These are phyloP conservation scores for Pristionchus arcanus DNA, from an alignment of 2,888 invertebrate species.

Conservation along the genomic window DNA sequence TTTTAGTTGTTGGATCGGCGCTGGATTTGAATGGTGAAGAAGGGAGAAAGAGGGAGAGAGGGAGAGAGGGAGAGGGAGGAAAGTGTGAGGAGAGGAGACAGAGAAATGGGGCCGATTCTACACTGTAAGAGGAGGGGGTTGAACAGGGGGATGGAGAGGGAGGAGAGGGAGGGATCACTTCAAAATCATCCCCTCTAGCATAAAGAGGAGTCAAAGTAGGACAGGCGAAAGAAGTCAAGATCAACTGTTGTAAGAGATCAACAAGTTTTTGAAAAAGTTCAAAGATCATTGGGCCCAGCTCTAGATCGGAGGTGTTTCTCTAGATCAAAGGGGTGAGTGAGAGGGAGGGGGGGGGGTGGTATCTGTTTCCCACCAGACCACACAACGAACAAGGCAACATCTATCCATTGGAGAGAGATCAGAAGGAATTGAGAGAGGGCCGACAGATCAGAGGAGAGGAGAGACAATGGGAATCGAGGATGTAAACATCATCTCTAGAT, in stretches of 20 bases:
- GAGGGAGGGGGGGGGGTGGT: slow-evolving; percentile 16
- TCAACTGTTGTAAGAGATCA: background rate
- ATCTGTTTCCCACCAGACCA: slow-evolving; percentile 33
- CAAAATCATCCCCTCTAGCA: slow-evolving; percentile 23
- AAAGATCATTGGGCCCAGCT: background rate
- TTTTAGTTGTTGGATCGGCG: slow-evolving; percentile 1
- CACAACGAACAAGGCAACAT: background rate
- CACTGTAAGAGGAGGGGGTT: slow-evolving; percentile 14
- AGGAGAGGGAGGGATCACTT: background rate
- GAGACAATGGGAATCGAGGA: slow-evolving; percentile 40
- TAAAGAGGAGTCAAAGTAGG: slow-evolving; percentile 5
- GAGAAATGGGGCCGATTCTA: slow-evolving; percentile 43
- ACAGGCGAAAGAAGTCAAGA: background rate
- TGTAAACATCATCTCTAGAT: background rate
- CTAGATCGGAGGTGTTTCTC: background rate
- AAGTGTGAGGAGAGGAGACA: slow-evolving; percentile 18
- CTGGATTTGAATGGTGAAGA: slow-evolving; percentile 28
- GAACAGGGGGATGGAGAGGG: background rate
- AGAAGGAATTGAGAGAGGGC: background rate
- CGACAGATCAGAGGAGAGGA: background rate
- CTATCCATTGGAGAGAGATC: background rate
- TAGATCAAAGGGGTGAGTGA: background rate
- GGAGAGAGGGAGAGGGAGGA: background rate
- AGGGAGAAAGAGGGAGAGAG: background rate
- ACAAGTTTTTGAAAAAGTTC: background rate